Conservation (phyloP, 2,888 invertebrate species). For the Pandemis heparana region DNA sequence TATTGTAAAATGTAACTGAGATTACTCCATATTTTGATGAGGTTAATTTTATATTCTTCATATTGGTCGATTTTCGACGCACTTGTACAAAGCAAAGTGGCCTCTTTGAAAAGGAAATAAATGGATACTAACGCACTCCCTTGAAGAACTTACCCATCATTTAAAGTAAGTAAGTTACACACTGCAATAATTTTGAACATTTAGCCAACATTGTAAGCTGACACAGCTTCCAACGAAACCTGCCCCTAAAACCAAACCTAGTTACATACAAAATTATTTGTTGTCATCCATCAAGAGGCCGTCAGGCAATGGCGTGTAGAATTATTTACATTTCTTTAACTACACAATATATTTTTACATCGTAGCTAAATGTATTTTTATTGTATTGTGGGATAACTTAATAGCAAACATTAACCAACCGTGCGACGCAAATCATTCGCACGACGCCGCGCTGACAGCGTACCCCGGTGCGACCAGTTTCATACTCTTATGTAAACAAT, state of each 20-base stretch:
- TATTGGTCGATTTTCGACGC: too few species aligned
- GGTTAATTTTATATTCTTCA: too few species aligned
- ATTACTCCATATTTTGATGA: too few species aligned
- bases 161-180: too few species aligned
- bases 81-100: too few species aligned
- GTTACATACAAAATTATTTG: slow-evolving; percentile 22
- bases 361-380: slow-evolving; percentile 46
- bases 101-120: too few species aligned
- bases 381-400: slow-evolving; percentile 54
- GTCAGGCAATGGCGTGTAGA: slow-evolving; percentile 7
- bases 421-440: slow-evolving; percentile 54
- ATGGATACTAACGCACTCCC: too few species aligned
- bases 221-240: neutral
- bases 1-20: too few species aligned
- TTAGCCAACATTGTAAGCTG: too few species aligned
- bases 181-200: too few species aligned
- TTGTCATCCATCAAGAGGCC: slow-evolving; percentile 21
- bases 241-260: slow-evolving; percentile 4
- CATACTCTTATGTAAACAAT: slow-evolving; percentile 39
- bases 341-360: slow-evolving; percentile 49
- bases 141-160: too few species aligned
- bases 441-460: slow-evolving; percentile 47
- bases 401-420: slow-evolving; percentile 53
- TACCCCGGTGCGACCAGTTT: slow-evolving; percentile 51
- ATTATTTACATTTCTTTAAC: slow-evolving; percentile 33